Base-by-base conservation (phyloP, 2,797 vertebrate genomes). In the Cyclopterus lumpus region DNA sequence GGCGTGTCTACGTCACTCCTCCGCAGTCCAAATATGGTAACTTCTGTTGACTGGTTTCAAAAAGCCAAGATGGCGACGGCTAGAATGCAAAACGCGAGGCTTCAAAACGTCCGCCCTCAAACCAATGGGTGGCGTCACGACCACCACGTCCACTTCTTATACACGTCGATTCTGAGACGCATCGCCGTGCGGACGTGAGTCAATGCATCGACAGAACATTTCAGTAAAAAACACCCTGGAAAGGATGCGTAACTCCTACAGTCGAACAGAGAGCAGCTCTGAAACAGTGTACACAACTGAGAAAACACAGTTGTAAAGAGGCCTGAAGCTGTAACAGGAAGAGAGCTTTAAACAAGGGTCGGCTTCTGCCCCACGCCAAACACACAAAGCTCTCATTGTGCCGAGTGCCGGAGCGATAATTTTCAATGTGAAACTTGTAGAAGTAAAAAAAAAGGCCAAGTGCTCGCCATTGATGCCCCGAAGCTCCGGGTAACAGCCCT, bases 311-410 rank as follows among this genome's bases (percentile, higher is more conserved):
- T 58, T 36, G 77, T 59, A 71, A 67, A 30, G 1, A 60, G 61
- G 61, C 58, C 67, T 58, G 4, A 34, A 73, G 68, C 75, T 22
- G 76, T 51, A 60, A 68, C 79, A 74, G 71, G n/a, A 72, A 62
- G 72, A 66, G 58, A 49, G 68, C 61, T 46, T 78, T 57, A 32
- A 80, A 69, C 73, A 55, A 6, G 26, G 48, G 51, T 59, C 26
- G 30, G 58, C 77, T 63, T 75, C 65, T 53, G 76, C 61, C 38
- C n/a, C 65, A 71, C 57, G 59, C 36, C 64, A 60, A 40, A 62
- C 69, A 59, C 68, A 87, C 86, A 91, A 81, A 82, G 83, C 83
- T 82, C 61, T 34, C 74, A 72, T 76, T 91, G 83, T 88, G 75
- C 72, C 8, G 49, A 64, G 28, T 11, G 20, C 68, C 16, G 61